Conservation (phyloP, 2,113 vertebrate genomes). For the Elephantulus edwardii region DNA sequence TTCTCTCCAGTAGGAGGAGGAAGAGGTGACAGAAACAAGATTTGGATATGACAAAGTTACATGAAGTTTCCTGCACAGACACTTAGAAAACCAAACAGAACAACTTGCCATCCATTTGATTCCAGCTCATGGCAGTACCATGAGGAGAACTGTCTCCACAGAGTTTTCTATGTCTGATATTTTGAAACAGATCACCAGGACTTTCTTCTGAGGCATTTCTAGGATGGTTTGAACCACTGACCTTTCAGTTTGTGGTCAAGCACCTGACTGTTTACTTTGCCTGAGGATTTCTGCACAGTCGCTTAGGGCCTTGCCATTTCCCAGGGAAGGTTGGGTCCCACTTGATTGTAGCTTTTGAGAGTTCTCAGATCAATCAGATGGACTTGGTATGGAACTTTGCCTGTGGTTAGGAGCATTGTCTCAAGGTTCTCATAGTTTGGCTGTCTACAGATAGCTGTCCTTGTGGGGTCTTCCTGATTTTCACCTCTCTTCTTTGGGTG, state of each 20-base stretch:
- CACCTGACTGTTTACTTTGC: background rate
- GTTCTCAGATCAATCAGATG: background rate
- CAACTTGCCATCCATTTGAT: background rate
- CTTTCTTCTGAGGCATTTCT: background rate
- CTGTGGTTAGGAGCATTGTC: background rate
- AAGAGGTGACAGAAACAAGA: background rate
- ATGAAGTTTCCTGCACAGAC: background rate
- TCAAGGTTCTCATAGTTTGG: background rate
- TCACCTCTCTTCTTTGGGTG: background rate
- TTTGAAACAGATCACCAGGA: background rate
- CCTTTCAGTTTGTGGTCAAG: background rate
- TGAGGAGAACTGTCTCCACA: background rate
- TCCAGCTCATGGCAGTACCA: background rate
- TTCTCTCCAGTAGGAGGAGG: slow-evolving; percentile 27
- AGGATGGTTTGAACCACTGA: background rate
- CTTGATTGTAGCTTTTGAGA: background rate
- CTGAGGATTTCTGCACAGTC: background rate
- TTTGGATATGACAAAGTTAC: slow-evolving; percentile 5
- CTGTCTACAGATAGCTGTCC: background rate
- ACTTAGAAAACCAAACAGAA: background rate
- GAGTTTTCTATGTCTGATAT: background rate
- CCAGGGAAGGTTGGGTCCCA: background rate
- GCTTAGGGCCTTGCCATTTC: background rate
- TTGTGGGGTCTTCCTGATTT: background rate
- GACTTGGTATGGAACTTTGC: background rate